phyloP scores from a whole-genome alignment of 2,888 invertebrate genomes.

The Drosophila antonietae region DNA sequence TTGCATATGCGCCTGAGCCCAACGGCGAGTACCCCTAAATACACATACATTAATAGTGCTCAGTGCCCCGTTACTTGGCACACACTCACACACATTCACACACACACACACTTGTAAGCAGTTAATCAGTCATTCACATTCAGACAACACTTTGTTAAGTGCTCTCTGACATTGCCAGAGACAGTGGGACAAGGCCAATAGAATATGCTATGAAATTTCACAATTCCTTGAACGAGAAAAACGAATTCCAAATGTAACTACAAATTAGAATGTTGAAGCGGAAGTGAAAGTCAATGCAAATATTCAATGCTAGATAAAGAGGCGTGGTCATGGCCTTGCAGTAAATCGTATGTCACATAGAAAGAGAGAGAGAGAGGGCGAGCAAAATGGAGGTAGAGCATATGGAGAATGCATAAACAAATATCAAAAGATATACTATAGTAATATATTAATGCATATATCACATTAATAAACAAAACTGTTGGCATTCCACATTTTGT shows the following conservation, averaged over 20 bases:
- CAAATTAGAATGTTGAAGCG: conserved; percentile 28
- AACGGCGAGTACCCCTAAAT: conserved; percentile 33
- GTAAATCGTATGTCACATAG: neutral
- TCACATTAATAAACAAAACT: no score
- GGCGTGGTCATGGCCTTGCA: conserved; percentile 22
- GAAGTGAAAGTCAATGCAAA: conserved; percentile 28
- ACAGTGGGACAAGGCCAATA: conserved; percentile 45
- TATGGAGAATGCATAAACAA: neutral
- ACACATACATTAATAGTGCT: conserved; percentile 10
- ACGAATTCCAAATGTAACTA: neutral
- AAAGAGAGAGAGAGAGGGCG: neutral
- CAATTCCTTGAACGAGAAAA: neutral
- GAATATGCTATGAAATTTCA: conserved; percentile 13
- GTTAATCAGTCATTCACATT: conserved; percentile 70
- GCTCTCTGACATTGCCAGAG: conserved; percentile 56
- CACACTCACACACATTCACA: neutral
- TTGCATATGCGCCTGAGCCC: conserved; percentile 39
- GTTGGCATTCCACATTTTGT: no score
- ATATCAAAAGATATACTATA: neutral
- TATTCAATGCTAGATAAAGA: neutral
- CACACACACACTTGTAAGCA: conserved; percentile 16
- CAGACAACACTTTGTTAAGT: conserved; percentile 46
- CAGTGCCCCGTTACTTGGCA: conserved; percentile 37
- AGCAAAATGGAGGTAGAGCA: neutral
- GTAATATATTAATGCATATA: no score